Conservation (phyloP, 2,113 vertebrate genomes). For the Zapornia atra region DNA sequence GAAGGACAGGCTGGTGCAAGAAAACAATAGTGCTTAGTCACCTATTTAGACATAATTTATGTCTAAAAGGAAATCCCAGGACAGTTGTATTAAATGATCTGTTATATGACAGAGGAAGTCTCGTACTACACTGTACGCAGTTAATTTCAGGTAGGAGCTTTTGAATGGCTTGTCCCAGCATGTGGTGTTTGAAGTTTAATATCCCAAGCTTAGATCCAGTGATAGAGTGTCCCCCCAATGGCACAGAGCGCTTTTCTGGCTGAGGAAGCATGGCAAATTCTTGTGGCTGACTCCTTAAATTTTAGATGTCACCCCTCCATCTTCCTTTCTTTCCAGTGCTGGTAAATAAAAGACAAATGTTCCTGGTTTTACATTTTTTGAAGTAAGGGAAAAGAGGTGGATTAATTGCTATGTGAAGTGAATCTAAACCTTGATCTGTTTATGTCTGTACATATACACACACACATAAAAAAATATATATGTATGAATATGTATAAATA, state of each 20-base stretch:
- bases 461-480: neutral
- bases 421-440: neutral
- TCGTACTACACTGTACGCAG: neutral
- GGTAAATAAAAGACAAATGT: neutral
- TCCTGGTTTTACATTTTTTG: neutral
- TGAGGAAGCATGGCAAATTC: neutral
- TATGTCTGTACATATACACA: neutral
- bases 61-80: neutral
- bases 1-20: neutral
- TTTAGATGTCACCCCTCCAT: neutral
- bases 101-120: neutral
- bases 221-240: neutral
- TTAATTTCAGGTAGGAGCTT: neutral
- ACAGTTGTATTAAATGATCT: neutral
- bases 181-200: neutral
- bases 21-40: neutral
- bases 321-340: neutral
- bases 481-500: neutral
- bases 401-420: neutral
- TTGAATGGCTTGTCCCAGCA: neutral
- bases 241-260: neutral
- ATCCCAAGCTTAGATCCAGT: neutral
- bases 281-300: neutral
- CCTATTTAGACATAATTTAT: neutral
- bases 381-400: neutral